Conservation (phyloP, 1,140 invertebrate genomes). For the Coenobita brevimanus region DNA sequence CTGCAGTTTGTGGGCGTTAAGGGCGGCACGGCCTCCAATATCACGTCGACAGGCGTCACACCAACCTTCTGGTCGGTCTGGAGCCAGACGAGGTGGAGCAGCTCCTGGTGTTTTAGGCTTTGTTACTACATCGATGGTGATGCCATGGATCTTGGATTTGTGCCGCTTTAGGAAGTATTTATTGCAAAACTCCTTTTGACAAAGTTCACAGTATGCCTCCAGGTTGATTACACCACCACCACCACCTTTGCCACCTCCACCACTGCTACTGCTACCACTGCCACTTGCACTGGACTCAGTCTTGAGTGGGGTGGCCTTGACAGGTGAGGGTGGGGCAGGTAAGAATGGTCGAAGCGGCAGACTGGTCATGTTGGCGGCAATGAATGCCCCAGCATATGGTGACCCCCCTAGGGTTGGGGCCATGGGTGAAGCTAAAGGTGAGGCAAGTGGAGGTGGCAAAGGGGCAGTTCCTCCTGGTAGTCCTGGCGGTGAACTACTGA, state of each 20-base stretch:
- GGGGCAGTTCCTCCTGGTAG: constrained; percentile 41
- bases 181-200: constrained; percentile 84
- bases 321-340: constrained; percentile 39
- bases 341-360: constrained; percentile 55
- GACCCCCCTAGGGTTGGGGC: constrained; percentile 59
- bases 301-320: not conserved
- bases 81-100: constrained; percentile 58
- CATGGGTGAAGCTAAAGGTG: constrained; percentile 57
- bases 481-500: constrained; percentile 56
- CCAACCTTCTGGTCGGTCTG: constrained; percentile 65
- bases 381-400: constrained; percentile 69
- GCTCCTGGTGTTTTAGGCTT: constrained; percentile 47
- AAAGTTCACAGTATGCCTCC: constrained; percentile 77
- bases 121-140: constrained; percentile 70
- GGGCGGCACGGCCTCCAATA: constrained; percentile 59
- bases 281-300: not conserved
- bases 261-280: not conserved
- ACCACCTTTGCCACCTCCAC: not conserved
- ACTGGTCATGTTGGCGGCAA: constrained; percentile 65
- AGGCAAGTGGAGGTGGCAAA: constrained; percentile 44
- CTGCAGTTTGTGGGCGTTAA: constrained; percentile 68
- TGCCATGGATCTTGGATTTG: constrained; percentile 78
- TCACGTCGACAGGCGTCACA: constrained; percentile 68
- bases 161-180: constrained; percentile 83
- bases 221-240: constrained; percentile 64